A percentile compares a stretch with the other conserved stretches of the same genome.
Evolutionary conservation across 2,888 invertebrate genomes (phyloP).

Genomic region (Caenorhabditis zanzibari): DNA sequence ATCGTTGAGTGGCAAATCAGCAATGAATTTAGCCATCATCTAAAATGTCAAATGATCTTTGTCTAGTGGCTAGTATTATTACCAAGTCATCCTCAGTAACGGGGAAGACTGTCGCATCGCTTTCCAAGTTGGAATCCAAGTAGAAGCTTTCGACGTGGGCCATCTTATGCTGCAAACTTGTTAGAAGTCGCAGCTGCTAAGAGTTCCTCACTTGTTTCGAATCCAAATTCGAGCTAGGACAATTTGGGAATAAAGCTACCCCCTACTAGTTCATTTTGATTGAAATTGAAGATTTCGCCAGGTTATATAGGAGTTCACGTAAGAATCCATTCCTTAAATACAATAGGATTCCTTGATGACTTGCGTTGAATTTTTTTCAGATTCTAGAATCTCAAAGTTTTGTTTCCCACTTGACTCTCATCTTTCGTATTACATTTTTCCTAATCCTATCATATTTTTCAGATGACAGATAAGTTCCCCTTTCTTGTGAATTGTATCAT

Average conservation of each 20-base stretch:
- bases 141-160: conserved; percentile 59
- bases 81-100: conserved; percentile 20
- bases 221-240: background rate
- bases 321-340: no score
- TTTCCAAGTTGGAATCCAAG: conserved; percentile 51
- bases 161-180: conserved; percentile 43
- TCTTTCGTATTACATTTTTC: no score
- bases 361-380: no score
- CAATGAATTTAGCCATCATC: conserved; percentile 30
- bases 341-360: no score
- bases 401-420: no score
- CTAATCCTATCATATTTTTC: no score
- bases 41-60: background rate
- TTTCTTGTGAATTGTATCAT: background rate
- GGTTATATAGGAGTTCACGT: conserved; percentile 13
- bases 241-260: background rate
- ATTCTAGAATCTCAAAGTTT: no score
- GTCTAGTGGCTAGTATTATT: background rate
- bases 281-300: background rate
- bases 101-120: conserved; percentile 24
- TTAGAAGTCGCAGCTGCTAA: conserved; percentile 8
- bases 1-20: conserved; percentile 30
- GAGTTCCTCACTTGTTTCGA: background rate
- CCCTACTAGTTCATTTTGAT: background rate
- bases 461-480: background rate